Evolutionary conservation across 2,113 vertebrate genomes (phyloP).

Genomic region (Gymnogyps californianus): DNA sequence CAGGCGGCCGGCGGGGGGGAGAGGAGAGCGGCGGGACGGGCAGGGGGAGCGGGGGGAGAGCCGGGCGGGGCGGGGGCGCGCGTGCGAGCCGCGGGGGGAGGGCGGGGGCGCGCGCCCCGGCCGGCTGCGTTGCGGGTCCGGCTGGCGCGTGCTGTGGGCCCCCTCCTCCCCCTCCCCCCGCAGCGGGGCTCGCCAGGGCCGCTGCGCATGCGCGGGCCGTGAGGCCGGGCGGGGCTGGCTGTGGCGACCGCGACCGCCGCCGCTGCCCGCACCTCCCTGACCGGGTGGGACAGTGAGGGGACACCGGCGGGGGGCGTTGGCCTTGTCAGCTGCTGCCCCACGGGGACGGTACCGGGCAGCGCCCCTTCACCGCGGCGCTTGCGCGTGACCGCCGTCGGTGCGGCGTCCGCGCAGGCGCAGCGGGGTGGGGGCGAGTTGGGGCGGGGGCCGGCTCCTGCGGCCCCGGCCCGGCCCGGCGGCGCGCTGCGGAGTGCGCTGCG

Average conservation of each 20-base stretch:
- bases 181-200: no score
- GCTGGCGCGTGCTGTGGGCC: neutral
- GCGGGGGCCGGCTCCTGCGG: neutral
- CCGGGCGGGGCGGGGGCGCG: neutral
- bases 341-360: neutral
- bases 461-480: no score
- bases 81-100: no score
- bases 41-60: no score
- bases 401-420: neutral
- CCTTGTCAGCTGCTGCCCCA: rapidly evolving
- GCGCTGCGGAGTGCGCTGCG: neutral
- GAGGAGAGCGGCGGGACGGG: no score
- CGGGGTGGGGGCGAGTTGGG: neutral
- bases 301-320: rapidly evolving
- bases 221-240: neutral
- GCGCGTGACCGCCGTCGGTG: no score
- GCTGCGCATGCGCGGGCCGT: neutral
- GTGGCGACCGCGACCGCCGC: no score
- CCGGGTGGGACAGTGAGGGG: neutral
- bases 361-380: rapidly evolving
- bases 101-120: neutral
- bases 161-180: no score
- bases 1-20: neutral
- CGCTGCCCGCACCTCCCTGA: no score
- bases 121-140: neutral